Evolutionary conservation across 2,113 vertebrate genomes (phyloP).

Genomic region (Crotalus tigris): DNA sequence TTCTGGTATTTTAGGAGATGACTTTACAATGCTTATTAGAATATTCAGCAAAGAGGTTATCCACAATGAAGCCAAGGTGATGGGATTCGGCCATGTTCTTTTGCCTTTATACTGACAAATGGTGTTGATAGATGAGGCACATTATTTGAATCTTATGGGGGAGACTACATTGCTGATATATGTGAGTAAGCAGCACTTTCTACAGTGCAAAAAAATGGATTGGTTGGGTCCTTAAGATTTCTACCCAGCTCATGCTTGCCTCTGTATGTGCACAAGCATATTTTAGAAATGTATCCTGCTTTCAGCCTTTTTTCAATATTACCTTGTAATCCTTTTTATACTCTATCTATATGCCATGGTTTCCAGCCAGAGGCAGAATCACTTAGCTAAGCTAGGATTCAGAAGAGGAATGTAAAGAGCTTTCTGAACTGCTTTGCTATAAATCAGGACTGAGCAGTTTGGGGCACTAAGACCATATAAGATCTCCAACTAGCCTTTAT

Average conservation of each 20-base stretch:
- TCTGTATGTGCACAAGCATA: background rate
- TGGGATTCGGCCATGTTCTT: background rate
- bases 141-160: background rate
- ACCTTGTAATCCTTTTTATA: background rate
- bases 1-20: background rate
- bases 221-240: background rate
- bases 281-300: background rate
- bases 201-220: slow-evolving; percentile 14
- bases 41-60: background rate
- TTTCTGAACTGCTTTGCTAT: background rate
- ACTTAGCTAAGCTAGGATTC: background rate
- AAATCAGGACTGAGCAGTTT: background rate
- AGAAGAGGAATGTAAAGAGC: background rate
- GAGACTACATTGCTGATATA: background rate
- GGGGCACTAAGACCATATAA: background rate
- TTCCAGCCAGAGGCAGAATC: background rate
- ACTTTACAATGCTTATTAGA: background rate
- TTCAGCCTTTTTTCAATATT: background rate
- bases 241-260: background rate
- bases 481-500: background rate
- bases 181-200: background rate
- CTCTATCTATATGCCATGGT: background rate
- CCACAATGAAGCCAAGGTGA: background rate
- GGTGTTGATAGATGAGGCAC: background rate
- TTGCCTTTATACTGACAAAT: background rate